Conservation (phyloP, 2,797 vertebrate species). For the Pygocentrus nattereri region DNA sequence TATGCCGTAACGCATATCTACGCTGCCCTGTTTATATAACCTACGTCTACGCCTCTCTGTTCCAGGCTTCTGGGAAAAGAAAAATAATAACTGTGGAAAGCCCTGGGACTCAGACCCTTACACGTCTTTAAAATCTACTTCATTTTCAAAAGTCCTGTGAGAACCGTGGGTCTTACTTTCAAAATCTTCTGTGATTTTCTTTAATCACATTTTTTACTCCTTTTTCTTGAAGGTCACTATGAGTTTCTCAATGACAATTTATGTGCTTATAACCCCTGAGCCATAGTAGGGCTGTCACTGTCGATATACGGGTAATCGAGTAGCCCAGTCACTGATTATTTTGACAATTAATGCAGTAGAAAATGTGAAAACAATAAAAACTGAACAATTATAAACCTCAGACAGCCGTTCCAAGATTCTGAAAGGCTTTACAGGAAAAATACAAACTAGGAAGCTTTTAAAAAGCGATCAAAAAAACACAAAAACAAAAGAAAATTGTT, state of each 20-base stretch:
- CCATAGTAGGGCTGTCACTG: neutral
- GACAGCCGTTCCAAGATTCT: too few species aligned
- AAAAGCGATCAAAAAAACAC: too few species aligned
- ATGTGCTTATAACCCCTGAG: neutral
- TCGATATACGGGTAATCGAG: neutral
- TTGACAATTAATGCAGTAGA: too few species aligned
- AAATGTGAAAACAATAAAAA: too few species aligned
- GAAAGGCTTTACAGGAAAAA: too few species aligned
- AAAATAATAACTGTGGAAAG: neutral
- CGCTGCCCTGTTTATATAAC: neutral
- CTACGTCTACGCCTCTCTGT: neutral
- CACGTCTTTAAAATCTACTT: neutral
- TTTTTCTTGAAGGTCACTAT: neutral
- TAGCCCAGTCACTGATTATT: neutral
- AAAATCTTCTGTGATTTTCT: too few species aligned
- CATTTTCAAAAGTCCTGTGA: neutral
- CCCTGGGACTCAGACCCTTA: too few species aligned
- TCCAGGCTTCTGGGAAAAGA: neutral
- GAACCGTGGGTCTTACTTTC: too few species aligned
- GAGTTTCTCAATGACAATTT: neutral
- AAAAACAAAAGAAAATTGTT: too few species aligned
- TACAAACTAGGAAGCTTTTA: too few species aligned
- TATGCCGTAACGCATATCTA: neutral
- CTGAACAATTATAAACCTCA: too few species aligned
- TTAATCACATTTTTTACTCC: neutral